phyloP scores from a whole-genome alignment of 1,140 invertebrate species.

The Phocides pigmalion region DNA sequence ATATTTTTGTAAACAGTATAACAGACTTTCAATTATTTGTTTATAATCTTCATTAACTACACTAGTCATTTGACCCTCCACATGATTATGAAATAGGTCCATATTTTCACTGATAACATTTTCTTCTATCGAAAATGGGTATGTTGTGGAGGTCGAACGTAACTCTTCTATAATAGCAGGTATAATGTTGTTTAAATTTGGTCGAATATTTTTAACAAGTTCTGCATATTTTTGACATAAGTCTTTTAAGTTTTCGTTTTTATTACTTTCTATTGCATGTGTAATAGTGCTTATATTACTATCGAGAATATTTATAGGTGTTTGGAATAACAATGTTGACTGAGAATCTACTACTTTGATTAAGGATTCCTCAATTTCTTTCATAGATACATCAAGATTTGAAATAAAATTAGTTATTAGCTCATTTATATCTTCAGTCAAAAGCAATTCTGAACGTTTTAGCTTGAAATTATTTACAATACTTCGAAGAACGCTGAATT shows the following conservation, averaged over 20 bases:
- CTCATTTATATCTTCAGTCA: constrained; percentile 47
- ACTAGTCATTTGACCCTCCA: constrained; percentile 17
- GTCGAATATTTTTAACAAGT: constrained; percentile 23
- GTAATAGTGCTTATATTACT: constrained; percentile 13
- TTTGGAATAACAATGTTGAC: constrained; percentile 50
- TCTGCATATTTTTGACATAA: constrained; percentile 22
- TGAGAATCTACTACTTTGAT: constrained; percentile 52
- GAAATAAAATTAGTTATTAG: constrained; percentile 45
- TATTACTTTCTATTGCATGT: constrained; percentile 19
- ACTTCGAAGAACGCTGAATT: constrained; percentile 53
- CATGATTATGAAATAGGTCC: constrained; percentile 9
- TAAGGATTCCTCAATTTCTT: constrained; percentile 47
- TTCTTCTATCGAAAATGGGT: background rate
- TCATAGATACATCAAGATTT: constrained; percentile 30
- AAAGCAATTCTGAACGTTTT: constrained; percentile 38
- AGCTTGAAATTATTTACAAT: constrained; percentile 55
- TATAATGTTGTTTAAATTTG: constrained; percentile 30
- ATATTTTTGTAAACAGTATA: constrained; percentile 53
- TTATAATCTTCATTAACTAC: constrained; percentile 22
- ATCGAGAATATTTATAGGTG: constrained; percentile 42
- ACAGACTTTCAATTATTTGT: constrained; percentile 43
- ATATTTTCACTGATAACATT: constrained; percentile 2
- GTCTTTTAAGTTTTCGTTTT: background rate
- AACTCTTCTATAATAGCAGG: constrained; percentile 32
- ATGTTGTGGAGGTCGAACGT: background rate